Base-by-base conservation (phyloP, 2,797 vertebrate species). In the Echiichthys vipera region DNA sequence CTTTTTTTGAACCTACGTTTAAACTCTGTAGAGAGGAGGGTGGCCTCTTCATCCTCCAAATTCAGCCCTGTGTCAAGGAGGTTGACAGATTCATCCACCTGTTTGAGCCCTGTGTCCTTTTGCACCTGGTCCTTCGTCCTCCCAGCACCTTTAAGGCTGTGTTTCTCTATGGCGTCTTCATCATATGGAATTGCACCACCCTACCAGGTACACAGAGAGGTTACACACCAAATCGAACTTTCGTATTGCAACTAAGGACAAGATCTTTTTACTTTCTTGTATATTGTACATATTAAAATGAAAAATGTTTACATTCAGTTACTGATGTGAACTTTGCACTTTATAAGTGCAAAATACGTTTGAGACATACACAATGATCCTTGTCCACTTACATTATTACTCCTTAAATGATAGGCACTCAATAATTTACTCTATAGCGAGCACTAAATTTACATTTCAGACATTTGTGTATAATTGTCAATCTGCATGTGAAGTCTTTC, bases 11-110 rank as follows among this genome's bases (percentile, higher is more conserved):
- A 71, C 92, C 86, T 92, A 98, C 96, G 29, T 57, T 93, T 93
- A 55, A 93, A 86, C 12, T 96, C 95, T 2, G 93, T 94, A 20
- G 93, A 92, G 85, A 96, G 95, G 49, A 95, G 14, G 40, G 37
- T 9, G 30, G 18, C 71, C n/a, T 81, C 71, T 18, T 83, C 67
- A 46, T 91, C 91, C 67, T 94, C 87, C 77, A 94, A 93, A 68
- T 95, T 95, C 18, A 95, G 6, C 7, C 93, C 93, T 0, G 91
- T 92, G 18, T 96, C 93, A 85, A 95, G 94, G 53, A 96, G 37
- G 22, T 59, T 36, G 55, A 47, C 34, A 5, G 65, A 25, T 24
- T 95, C 94, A 74, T 91, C 90, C 69, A 94, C 84, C 72, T 94
- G 93, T 70, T 95, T 94, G 15, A 95, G 7, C 7, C 92, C 95